phyloP scores from a whole-genome alignment of 2,888 invertebrate species.

The Diloba caeruleocephala region DNA sequence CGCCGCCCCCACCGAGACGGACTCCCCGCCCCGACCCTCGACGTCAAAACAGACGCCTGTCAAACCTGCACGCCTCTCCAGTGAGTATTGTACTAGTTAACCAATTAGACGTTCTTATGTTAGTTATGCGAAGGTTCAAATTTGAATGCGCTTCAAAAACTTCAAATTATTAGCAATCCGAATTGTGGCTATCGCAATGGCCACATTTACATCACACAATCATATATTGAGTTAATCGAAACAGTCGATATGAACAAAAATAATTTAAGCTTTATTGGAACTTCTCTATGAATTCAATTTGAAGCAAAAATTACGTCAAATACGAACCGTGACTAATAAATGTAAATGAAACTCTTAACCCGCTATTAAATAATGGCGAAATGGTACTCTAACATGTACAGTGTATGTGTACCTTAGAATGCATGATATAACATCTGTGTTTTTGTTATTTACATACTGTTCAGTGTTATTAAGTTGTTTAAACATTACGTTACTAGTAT shows the following conservation, averaged over 20 bases:
- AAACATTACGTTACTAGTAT: slow-evolving; percentile 22
- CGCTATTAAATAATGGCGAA: slow-evolving; percentile 36
- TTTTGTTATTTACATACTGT: slow-evolving; percentile 67
- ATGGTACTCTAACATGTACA: slow-evolving; percentile 51
- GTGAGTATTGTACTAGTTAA: slow-evolving; percentile 74
- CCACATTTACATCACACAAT: too few relatives aligned
- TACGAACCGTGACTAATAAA: slow-evolving; percentile 47
- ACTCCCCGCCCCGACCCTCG: slow-evolving; percentile 64
- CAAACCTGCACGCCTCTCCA: slow-evolving; percentile 84
- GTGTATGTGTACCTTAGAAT: slow-evolving; percentile 50
- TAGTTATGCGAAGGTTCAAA: slow-evolving; percentile 45
- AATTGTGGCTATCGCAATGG: too few relatives aligned
- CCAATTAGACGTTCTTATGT: slow-evolving; percentile 24
- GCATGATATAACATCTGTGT: slow-evolving; percentile 73
- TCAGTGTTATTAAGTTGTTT: slow-evolving; percentile 39
- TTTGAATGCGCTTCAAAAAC: slow-evolving; percentile 30
- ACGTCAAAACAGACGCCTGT: slow-evolving; percentile 80
- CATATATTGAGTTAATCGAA: too few relatives aligned
- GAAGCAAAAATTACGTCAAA: slow-evolving; percentile 8
- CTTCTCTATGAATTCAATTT: not conserved
- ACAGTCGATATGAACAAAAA: not conserved
- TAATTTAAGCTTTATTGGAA: not conserved
- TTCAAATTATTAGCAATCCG: too few relatives aligned
- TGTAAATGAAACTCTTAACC: slow-evolving; percentile 44
- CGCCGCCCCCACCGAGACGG: slow-evolving; percentile 49